These are phyloP conservation scores for Sarotherodon lohbergeri DNA, from an alignment of 2,113 vertebrate genomes.

Conservation along the genomic window DNA sequence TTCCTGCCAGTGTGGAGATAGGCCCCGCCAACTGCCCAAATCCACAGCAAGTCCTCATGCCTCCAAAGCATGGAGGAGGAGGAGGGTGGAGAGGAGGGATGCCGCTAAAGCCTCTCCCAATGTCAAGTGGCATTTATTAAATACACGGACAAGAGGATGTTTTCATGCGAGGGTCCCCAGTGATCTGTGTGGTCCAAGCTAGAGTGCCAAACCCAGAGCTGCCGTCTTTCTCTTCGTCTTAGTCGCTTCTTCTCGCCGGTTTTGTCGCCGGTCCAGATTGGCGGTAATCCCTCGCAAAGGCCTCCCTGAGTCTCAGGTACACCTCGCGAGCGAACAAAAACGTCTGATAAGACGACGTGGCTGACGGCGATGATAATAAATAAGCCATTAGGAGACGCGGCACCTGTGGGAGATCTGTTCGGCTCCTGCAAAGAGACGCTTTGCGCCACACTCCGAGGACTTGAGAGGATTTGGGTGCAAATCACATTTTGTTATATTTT, in stretches of 20 bases:
- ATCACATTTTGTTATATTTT: constrained; percentile 40
- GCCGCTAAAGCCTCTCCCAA: constrained; percentile 59
- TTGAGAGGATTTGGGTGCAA: constrained; percentile 62
- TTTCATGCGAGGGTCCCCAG: constrained; percentile 44
- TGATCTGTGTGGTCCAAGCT: constrained; percentile 63
- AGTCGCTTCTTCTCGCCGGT: constrained; percentile 3
- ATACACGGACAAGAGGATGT: constrained; percentile 33
- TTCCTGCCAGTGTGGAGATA: constrained; percentile 69
- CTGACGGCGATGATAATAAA: constrained; percentile 43
- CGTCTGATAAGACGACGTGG: background rate
- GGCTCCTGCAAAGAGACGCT: constrained; percentile 11
- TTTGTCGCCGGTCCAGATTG: constrained; percentile 53
- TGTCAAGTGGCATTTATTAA: constrained; percentile 71
- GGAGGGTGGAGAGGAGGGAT: background rate
- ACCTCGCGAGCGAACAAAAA: constrained; percentile 4
- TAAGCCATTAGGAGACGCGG: constrained; percentile 15
- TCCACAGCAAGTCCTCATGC: constrained; percentile 61
- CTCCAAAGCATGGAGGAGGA: constrained; percentile 20
- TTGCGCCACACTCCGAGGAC: constrained; percentile 36
- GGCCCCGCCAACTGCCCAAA: constrained; percentile 64
- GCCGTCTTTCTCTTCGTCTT: constrained; percentile 40
- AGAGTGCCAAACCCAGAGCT: constrained; percentile 36
- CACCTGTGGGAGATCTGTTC: constrained; percentile 20
- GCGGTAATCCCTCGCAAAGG: constrained; percentile 41
- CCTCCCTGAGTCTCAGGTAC: constrained; percentile 50